A percentile compares a stretch with the other conserved stretches of the same genome.
phyloP scores from a whole-genome alignment of 2,797 vertebrate species.

The Tiaroga cobitis region DNA sequence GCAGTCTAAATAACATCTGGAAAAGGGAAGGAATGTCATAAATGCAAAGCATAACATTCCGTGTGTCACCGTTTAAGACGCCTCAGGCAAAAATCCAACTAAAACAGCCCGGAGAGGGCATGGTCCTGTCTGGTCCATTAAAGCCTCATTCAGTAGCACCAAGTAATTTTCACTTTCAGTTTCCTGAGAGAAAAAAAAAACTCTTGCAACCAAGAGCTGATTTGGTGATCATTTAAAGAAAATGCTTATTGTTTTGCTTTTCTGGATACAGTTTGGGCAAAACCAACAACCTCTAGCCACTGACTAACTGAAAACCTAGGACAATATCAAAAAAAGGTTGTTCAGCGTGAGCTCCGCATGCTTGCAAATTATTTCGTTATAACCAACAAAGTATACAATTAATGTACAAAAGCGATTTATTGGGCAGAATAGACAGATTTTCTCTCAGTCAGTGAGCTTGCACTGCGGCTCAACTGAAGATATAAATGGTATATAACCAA shows the following conservation, averaged over 20 bases:
- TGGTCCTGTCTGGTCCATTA: neutral
- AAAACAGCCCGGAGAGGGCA: neutral
- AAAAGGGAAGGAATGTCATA: conserved; percentile 36
- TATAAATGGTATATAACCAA: neutral
- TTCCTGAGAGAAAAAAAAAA: neutral
- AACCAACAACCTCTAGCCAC: neutral
- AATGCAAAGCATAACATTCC: conserved; percentile 24
- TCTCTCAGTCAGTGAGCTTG: neutral
- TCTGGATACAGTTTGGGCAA: neutral
- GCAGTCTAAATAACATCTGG: conserved; percentile 22
- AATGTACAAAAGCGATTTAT: neutral
- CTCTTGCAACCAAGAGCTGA: neutral
- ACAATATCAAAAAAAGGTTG: neutral
- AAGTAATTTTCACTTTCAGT: conserved; percentile 5
- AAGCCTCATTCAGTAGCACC: neutral
- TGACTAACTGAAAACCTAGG: neutral
- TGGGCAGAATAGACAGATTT: neutral
- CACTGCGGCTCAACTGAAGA: neutral
- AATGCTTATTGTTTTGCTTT: conserved; percentile 7
- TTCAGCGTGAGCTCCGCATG: too few relatives aligned
- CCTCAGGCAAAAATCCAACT: neutral
- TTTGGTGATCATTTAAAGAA: conserved; percentile 7
- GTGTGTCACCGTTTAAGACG: neutral
- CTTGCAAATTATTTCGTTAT: neutral
- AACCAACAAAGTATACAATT: neutral